Base-by-base conservation (phyloP, 2,113 vertebrate genomes). In the Dendrocopos noguchii region DNA sequence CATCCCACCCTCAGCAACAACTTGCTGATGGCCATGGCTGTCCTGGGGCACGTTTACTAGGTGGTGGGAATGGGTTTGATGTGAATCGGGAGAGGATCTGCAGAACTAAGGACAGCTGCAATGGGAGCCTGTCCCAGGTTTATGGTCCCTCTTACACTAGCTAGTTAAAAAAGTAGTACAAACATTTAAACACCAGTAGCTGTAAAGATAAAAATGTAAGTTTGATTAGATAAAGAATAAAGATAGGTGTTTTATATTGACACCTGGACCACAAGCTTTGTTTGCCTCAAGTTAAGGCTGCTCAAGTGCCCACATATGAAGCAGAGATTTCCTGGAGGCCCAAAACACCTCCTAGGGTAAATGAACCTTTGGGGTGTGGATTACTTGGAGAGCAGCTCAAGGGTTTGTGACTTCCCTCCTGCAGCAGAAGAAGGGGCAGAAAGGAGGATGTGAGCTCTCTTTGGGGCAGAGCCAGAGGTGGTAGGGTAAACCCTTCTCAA, bases 141-240 rank as follows among this genome's bases (percentile, higher is more conserved):
- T 95, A 96, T 63, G 91, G 88, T 50, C 88, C 84, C 84, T 82
- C 74, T 94, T 59, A 25, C 92, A 79, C 86, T 73, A 22, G 65
- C 96, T 91, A 88, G 90, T 95, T 93, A 80, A 94, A 93, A 91
- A 94, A 71, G 65, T 3, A 88, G 92, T 13, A 52, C 96, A 96
- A 96, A 96, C 94, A 96, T 95, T 95, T 94, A 84, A 95, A 95
- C 91, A 94, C 70, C 86, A 90, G 91, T 12, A 87, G 94, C 95
- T 90, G 95, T 96, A 96, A 96, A 96, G 96, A 96, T 96, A 96
- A 95, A 95, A 94, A 84, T 77, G 91, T 84, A 79, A 79, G 93
- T 61, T 31, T 3, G 94, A 92, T 96, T 91, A 95, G 96, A 96
- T 96, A 96, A 91, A 80, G 83, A 31, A 55, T 21, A 82, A 24